phyloP scores from a whole-genome alignment of 2,888 invertebrate species.

The Leptothorax acervorum region DNA sequence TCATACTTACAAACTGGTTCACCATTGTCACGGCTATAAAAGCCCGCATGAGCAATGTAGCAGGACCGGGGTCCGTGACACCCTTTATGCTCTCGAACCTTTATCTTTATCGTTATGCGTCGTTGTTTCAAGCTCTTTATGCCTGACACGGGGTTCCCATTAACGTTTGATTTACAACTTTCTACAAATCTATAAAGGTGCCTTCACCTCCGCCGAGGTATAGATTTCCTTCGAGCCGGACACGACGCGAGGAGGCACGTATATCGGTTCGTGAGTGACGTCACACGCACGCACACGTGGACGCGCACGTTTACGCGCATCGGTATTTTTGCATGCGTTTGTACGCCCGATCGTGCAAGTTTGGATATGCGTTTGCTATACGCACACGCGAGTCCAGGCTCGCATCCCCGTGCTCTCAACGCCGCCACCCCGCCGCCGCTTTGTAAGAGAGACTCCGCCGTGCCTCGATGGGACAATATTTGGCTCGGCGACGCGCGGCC shows the following conservation, averaged over 20 bases:
- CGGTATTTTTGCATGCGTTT: constrained; percentile 4
- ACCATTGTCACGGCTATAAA: constrained; percentile 70
- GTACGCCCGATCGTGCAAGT: constrained; percentile 15
- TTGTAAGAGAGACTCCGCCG: constrained; percentile 48
- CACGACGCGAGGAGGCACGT: not conserved
- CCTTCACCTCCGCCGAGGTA: constrained; percentile 74
- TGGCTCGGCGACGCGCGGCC: constrained; percentile 75
- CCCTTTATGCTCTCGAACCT: constrained; percentile 75
- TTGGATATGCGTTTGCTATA: constrained; percentile 16
- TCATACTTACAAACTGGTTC: constrained; percentile 74
- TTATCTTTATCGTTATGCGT: constrained; percentile 85
- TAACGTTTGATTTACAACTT: constrained; percentile 85
- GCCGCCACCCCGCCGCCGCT: constrained; percentile 47
- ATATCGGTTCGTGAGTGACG: constrained; percentile 17
- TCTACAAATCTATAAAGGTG: constrained; percentile 85
- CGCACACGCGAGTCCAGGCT: constrained; percentile 2
- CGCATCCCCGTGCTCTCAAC: constrained; percentile 54
- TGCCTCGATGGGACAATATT: constrained; percentile 77
- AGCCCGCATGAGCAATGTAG: constrained; percentile 64
- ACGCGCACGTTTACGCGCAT: not conserved
- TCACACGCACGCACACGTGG: not conserved
- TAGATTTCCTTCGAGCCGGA: constrained; percentile 68
- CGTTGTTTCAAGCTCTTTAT: constrained; percentile 85
- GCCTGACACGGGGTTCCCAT: constrained; percentile 83
- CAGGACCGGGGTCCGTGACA: constrained; percentile 58